These are phyloP conservation scores for Beaufortia kweichowensis DNA, from an alignment of 2,113 vertebrate species.

Conservation along the genomic window DNA sequence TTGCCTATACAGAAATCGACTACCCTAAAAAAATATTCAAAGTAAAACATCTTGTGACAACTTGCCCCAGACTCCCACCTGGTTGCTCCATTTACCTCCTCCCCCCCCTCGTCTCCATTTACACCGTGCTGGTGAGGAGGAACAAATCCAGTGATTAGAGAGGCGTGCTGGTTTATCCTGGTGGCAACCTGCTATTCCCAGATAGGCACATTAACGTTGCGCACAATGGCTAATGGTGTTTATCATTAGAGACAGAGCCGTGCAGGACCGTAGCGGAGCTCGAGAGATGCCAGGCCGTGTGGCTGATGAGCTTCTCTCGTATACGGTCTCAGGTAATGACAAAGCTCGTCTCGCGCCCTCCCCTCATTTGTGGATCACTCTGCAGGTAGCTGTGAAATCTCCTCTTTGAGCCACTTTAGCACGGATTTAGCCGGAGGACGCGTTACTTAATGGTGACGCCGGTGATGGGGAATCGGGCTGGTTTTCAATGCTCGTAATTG, in stretches of 20 bases:
- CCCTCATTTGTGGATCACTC: slow-evolving; percentile 58
- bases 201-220: slow-evolving; percentile 59
- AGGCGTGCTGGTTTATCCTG: slow-evolving; percentile 58
- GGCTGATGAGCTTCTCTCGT: slow-evolving; percentile 58
- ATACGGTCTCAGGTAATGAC: slow-evolving; percentile 55
- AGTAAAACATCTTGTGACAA: too few relatives aligned
- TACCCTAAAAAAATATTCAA: too few relatives aligned
- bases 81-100: slow-evolving; percentile 29
- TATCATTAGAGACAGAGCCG: slow-evolving; percentile 61
- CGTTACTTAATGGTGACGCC: slow-evolving; percentile 36
- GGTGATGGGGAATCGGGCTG: slow-evolving; percentile 14
- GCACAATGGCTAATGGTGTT: slow-evolving; percentile 62
- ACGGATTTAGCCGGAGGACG: slow-evolving; percentile 45
- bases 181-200: slow-evolving; percentile 55
- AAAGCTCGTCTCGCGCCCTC: slow-evolving; percentile 37
- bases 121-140: slow-evolving; percentile 34
- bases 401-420: slow-evolving; percentile 48
- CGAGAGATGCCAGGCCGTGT: slow-evolving; percentile 43
- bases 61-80: slow-evolving; percentile 12
- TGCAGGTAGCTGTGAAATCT: slow-evolving; percentile 63
- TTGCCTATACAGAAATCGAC: too few relatives aligned
- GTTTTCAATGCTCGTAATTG: slow-evolving; percentile 34
- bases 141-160: slow-evolving; percentile 56
- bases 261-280: slow-evolving; percentile 24
- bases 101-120: slow-evolving; percentile 16